Evolutionary conservation across 2,113 vertebrate genomes (phyloP), one percentile per base, ranked within the genome.

Genomic region (Suncus etruscus): DNA sequence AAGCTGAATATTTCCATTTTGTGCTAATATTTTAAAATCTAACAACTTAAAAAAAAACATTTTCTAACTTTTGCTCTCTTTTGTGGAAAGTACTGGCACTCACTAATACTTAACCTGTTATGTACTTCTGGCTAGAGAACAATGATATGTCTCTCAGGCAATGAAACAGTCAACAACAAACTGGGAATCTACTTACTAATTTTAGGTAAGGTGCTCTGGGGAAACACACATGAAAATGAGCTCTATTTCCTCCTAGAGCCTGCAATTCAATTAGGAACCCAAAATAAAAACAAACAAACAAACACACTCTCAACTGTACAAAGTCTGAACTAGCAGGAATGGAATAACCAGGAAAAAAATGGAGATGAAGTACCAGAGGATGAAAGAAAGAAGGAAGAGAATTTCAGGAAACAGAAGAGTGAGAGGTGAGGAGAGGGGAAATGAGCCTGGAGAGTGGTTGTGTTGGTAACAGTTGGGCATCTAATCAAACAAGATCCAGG

Each of bases 1-100:
- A 14, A 45, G 11, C 11, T 84, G 24, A 70, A 20, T 72, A 91
- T 65, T 95, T 81, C 83, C 81, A 79, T n/a, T 87, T 61, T 22
- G 25, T 70, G 16, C 81, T 65, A 92, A 80, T 58, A 51, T 6
- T 89, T 20, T 83, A 77, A 68, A 90, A 16, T 73, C 32, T 74
- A 87, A 91, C 27, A 69, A 48, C 68, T 75, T 2, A 54, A 78
- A 72, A 87, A 51, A 80, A 86, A 50, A 48, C 10, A 27, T 27
- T 29, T 66, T 11, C 8, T 66, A 66, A 66, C 7, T 45, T 15
- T 8, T 75, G 27, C 27, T 92, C 27, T 83, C 29, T 25, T 9
- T 24, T 18, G 20, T 63, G 45, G 54, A 68, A 0, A 80, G 58
- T 24, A 74, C 39, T 76, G 25, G 32, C 16, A 68, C n/a, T 24